A percentile compares a stretch with the other conserved stretches of the same genome.
These are phyloP conservation scores for Apamea monoglypha DNA, from an alignment of 2,888 invertebrate genomes.

Conservation along the genomic window DNA sequence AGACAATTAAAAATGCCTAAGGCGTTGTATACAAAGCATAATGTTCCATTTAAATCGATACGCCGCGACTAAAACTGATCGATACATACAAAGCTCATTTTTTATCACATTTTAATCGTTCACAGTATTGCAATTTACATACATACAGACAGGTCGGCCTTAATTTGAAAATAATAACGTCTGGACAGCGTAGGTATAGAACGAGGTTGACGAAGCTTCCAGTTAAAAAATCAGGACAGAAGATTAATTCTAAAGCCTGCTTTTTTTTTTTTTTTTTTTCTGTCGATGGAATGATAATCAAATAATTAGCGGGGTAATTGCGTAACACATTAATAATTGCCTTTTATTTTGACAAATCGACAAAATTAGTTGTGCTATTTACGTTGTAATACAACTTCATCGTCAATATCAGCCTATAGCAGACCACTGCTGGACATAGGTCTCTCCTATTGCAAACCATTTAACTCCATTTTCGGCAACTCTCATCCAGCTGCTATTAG, in stretches of 20 bases:
- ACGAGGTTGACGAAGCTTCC: slow-evolving; percentile 37
- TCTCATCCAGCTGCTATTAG: too few relatives aligned
- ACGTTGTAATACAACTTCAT: too few relatives aligned
- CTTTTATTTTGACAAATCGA: too few relatives aligned
- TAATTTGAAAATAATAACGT: slow-evolving; percentile 89
- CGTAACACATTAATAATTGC: too few relatives aligned
- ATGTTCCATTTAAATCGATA: slow-evolving; percentile 59
- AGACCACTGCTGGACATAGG: too few relatives aligned
- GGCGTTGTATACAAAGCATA: slow-evolving; percentile 20
- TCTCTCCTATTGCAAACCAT: too few relatives aligned
- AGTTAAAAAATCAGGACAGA: slow-evolving; percentile 19
- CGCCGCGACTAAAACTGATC: slow-evolving; percentile 41
- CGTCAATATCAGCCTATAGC: too few relatives aligned
- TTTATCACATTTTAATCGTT: slow-evolving; percentile 78
- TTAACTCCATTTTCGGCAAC: too few relatives aligned
- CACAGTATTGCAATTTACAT: slow-evolving; percentile 77
- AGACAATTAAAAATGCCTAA: not conserved
- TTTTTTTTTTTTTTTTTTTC: not conserved
- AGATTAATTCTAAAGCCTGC: not conserved
- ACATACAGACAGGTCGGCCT: slow-evolving; percentile 83
- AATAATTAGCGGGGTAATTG: too few relatives aligned
- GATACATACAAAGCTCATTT: slow-evolving; percentile 55
- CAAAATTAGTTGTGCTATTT: too few relatives aligned
- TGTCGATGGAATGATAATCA: too few relatives aligned
- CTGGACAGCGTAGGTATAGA: slow-evolving; percentile 75